Base-by-base conservation (phyloP, 2,888 invertebrate species). In the Microctonus aethiopoides region DNA sequence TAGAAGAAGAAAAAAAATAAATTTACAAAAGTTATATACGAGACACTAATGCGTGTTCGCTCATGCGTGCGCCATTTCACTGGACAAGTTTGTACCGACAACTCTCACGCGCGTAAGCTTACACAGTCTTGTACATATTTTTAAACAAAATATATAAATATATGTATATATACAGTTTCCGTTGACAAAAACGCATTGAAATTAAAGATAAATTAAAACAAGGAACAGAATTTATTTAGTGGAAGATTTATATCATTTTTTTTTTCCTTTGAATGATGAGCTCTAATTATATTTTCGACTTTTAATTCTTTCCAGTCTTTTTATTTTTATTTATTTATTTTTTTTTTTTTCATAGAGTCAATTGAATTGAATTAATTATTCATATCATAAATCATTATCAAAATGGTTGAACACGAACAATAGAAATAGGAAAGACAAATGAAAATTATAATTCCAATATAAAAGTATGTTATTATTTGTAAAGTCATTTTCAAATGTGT, bases 51-150 rank as follows among this genome's bases (percentile, higher is more conserved):
- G 57, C 34, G 57, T 57, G 57, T 29, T 57, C 57, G 32, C 57
- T 57, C 57, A 32, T 32, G 57, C 57, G 57, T 57, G 46, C 16
- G 57, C 29, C 32, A 54, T 57, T 57, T 57, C 57, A 57, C 57
- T 57, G 57, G 29, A 29, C 57, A 57, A 26, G 57, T 57, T 54
- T 46, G 16, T 46, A 16, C 16, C 20, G 46, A 16, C 46, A 46
- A 46, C 46, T 46, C 46, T 46, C 46, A 46, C 46, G 46, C n/a
- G 46, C 46, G 5, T 9, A 16, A 46, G 16, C 16, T 46, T 7
- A 46, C 16, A n/a, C 16, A n/a, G n/a, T n/a, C n/a, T n/a, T n/a
- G n/a, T n/a, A n/a, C n/a, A n/a, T n/a, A n/a, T n/a, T n/a, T n/a
- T n/a, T n/a, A n/a, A n/a, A n/a, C n/a, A n/a, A 5, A 29, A 29